Base-by-base conservation (phyloP, 1,140 invertebrate species). In the Heliconius himera region DNA sequence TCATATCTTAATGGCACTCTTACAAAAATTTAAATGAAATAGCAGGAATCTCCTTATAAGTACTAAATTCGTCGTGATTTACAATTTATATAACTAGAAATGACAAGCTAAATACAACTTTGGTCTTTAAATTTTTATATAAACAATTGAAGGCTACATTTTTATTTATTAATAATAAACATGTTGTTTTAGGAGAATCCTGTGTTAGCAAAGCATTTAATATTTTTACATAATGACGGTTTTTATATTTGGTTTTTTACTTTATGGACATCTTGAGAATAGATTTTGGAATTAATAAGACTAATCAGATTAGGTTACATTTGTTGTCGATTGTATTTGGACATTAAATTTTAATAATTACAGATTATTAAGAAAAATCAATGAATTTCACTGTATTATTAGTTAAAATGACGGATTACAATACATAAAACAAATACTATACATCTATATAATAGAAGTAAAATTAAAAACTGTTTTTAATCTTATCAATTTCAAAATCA, bases 11-110 rank as follows among this genome's bases (percentile, higher is more conserved):
- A 66, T 66, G 60, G 60, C 60, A 66, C 9, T 29, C 26, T 66
- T 13, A 66, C 26, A 66, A 66, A 13, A 26, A 18, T 60, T 60
- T 60, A 11, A 54, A 66, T 66, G 26, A 66, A 66, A 66, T 66
- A 66, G 13, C 60, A 66, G 60, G 60, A 66, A 26, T 16, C 60
- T 66, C 60, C 22, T 66, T 66, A 66, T 16, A 66, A 66, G 60
- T 66, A 66, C 60, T 66, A 66, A 66, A 66, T 66, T 66, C 60
- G 60, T 66, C 22, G 60, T 66, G 60, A 26, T 66, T 26, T 16
- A 66, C 11, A 66, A 18, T 66, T 16, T 29, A 11, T 66, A 13
- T 66, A 29, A 66, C 11, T 26, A 16, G 26, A 66, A 66, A 66
- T 66, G 8, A 66, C 3, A 29, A 66, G 22, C 60, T 66, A 66